A percentile compares a stretch with the other conserved stretches of the same genome.
These are phyloP conservation scores for Drosophila kanapiae DNA, from an alignment of 1,140 invertebrate genomes.

Conservation along the genomic window DNA sequence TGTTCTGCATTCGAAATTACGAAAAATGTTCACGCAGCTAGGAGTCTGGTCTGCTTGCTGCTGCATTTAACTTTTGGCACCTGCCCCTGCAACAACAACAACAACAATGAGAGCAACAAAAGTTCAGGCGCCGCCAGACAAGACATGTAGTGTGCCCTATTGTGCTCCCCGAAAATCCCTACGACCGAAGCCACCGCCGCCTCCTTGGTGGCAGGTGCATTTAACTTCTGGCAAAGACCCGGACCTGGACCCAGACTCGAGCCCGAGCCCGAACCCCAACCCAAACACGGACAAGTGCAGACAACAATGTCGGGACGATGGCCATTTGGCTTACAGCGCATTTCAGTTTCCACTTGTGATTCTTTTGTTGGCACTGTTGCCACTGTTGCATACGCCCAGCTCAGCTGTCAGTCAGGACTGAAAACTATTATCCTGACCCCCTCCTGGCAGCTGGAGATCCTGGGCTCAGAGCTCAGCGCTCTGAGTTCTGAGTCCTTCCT, in stretches of 20 bases:
- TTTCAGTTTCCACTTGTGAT: slow-evolving; percentile 60
- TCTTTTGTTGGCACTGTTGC: slow-evolving; percentile 55
- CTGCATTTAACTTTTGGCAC: slow-evolving; percentile 62
- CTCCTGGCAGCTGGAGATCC: slow-evolving; percentile 4
- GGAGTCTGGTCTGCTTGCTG: slow-evolving; percentile 42
- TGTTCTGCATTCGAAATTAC: slow-evolving; percentile 30
- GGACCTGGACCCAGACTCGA: slow-evolving; percentile 54
- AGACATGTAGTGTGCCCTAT: slow-evolving; percentile 45
- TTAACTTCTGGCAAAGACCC: slow-evolving; percentile 76
- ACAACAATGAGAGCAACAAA: background rate
- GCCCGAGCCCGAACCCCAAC: slow-evolving; percentile 8
- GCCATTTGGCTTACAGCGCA: slow-evolving; percentile 60
- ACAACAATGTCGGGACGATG: slow-evolving; percentile 67
- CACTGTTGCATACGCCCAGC: slow-evolving; percentile 47
- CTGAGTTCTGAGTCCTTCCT: slow-evolving; percentile 5
- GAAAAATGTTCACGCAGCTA: slow-evolving; percentile 60
- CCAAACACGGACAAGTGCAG: slow-evolving; percentile 42
- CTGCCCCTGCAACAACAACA: slow-evolving; percentile 45
- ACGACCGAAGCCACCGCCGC: slow-evolving; percentile 25
- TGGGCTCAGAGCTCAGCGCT: background rate
- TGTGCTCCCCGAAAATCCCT: slow-evolving; percentile 35
- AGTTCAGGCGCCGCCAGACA: slow-evolving; percentile 42
- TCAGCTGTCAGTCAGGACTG: slow-evolving; percentile 8
- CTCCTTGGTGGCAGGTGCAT: slow-evolving; percentile 73
- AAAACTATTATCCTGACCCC: slow-evolving; percentile 44